Evolutionary conservation across 2,888 invertebrate species (phyloP), one percentile per base, ranked within the genome.

Genomic region (Pterostichus niger): DNA sequence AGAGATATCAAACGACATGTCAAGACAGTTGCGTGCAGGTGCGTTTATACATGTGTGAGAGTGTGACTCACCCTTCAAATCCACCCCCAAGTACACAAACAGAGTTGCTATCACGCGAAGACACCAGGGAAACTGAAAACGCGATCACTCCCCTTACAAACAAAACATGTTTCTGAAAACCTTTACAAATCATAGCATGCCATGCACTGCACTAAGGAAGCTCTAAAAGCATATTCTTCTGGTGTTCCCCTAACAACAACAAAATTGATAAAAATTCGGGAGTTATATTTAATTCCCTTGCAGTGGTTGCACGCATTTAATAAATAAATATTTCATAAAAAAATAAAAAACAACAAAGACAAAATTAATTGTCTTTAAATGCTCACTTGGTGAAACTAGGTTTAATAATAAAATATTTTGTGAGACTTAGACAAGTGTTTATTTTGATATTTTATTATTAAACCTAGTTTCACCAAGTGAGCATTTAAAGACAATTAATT

Each of bases 21-120:
- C 61, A 64, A 79, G 49, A 79, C 79, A 79, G 56, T 82, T 73
- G 81, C 81, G 81, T 82, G 73, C 71, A 68, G 35, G 71, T 71
- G 46, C 31, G 71, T 46, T 10, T 54, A 54, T 10, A 54, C 54
- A 54, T n/a, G n/a, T 64, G 64, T 9, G 68, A n/a, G 68, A 17
- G 33, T 49, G 46, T 73, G 73, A 35, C 31, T 64, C 64, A 64
- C 64, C 64, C 49, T 49, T 49, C 49, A 13, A 7, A 1, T 49
- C 49, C 35, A 64, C 64, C n/a, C 64, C 33, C 49, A 40, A 9
- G 49, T 49, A 13, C 13, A 49, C n/a, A 49, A 49, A 49, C 49
- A 49, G 49, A n/a, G 11, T n/a, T n/a, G 49, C 49, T 49, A 35
- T 31, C 64, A 64, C 64, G 64, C 64, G 64, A 64, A 64, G 64